phyloP scores from a whole-genome alignment of 2,797 vertebrate species.

The Cossypha heuglini region DNA sequence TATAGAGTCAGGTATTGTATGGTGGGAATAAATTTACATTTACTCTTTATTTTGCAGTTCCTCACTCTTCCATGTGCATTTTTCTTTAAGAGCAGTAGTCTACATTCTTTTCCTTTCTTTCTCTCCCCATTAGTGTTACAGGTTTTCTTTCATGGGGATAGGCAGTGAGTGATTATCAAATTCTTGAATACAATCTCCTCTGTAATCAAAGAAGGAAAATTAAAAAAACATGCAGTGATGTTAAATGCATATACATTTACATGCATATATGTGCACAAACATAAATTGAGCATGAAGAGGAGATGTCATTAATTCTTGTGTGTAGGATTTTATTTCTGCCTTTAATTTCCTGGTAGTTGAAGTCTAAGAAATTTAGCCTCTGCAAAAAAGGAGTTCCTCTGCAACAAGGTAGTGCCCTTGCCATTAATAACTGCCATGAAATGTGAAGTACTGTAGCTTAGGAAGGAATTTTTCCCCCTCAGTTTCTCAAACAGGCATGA shows the following conservation, averaged over 20 bases:
- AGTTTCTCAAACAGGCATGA: neutral
- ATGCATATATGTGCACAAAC: neutral
- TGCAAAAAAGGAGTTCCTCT: neutral
- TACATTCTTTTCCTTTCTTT: neutral
- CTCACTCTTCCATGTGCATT: accelerated
- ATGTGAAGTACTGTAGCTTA: neutral
- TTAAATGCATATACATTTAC: neutral
- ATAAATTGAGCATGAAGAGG: neutral
- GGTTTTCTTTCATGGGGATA: neutral
- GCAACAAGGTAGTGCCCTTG: neutral
- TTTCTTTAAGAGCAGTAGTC: neutral
- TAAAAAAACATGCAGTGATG: neutral
- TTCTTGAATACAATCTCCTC: neutral
- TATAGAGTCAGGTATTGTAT: neutral
- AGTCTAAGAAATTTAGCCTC: neutral
- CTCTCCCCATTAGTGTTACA: neutral
- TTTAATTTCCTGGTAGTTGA: neutral
- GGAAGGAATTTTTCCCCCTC: neutral
- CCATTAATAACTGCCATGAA: neutral
- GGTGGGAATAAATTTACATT: neutral
- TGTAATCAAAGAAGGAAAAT: neutral
- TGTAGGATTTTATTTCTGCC: neutral
- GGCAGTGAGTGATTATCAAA: neutral
- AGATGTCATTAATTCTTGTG: neutral
- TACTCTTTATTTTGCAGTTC: neutral